Conservation (phyloP, 2,113 vertebrate species). For the Illadopsis cleaveri region DNA sequence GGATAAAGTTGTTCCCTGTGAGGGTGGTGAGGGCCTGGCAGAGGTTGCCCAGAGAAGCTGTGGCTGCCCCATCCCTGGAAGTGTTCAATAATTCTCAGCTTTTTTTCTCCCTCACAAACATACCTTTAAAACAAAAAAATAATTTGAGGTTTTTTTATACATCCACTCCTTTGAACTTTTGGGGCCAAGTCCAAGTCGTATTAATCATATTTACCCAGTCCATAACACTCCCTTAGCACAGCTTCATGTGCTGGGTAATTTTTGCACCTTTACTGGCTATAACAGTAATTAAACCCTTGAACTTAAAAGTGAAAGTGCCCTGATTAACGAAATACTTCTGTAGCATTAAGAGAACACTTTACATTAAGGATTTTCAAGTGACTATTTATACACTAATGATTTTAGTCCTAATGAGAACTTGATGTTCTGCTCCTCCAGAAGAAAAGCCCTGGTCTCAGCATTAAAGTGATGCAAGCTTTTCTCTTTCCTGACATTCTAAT, state of each 20-base stretch:
- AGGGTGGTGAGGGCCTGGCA: not conserved
- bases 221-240: not conserved
- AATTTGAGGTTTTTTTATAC: not conserved
- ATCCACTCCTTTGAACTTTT: not conserved
- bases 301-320: not conserved
- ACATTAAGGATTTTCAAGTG: not conserved
- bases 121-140: not conserved
- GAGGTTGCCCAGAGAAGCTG: not conserved
- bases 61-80: not conserved
- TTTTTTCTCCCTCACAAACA: not conserved
- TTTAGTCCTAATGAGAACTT: not conserved
- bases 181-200: too few species aligned
- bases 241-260: not conserved
- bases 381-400: not conserved
- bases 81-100: not conserved
- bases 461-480: not conserved
- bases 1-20: not conserved
- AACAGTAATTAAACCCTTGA: not conserved
- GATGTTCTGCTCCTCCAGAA: not conserved
- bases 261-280: not conserved
- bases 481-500: constrained; percentile 33
- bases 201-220: not conserved
- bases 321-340: not conserved
- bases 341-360: not conserved
- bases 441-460: not conserved